Evolutionary conservation across 2,888 invertebrate species (phyloP), one percentile per base, ranked within the genome.

Genomic region (Cheilosia grossa): DNA sequence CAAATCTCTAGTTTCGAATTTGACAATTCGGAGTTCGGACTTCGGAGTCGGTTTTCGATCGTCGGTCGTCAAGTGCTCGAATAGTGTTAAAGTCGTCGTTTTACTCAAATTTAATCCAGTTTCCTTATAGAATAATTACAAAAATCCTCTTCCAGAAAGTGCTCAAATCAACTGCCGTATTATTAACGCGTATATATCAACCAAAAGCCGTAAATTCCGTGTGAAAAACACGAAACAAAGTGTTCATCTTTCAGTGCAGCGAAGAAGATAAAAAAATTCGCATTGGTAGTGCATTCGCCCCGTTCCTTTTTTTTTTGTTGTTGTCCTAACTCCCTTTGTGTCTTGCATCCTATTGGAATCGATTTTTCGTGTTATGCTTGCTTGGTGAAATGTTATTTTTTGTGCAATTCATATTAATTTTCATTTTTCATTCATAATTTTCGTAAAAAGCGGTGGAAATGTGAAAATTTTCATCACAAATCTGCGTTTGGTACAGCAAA

Each of bases 211-310:
- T n/a, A 37, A 44, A 83, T 67, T 69, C 61, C 56, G 27, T 15
- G 66, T 69, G 47, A 78, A 69, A 83, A 74, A 44, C 44, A 58
- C 74, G 37, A 80, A 83, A 79, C 82, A 69, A 72, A 73, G 73
- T 83, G 59, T 61, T 79, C 44, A 79, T 51, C 47, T 51, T 19
- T 51, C 40, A 49, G 78, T 82, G 74, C 58, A 70, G 44, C 49
- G 79, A 69, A 82, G 53, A 81, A 49, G 49, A 56, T 30, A 51
- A 24, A 66, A 81, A 85, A 81, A 81, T 61, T 85, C 66, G 73
- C 85, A 81, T 81, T 72, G 85, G 85, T 85, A 85, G 72, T 81
- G 85, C 85, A 81, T 81, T 81, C 81, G 85, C 81, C 81, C 72
- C 72, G 63, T 70, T 64, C 51, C 56, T 72, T 82, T 66, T 61